Evolutionary conservation across 2,797 vertebrate species (phyloP).

Genomic region (Valencia hispanica): DNA sequence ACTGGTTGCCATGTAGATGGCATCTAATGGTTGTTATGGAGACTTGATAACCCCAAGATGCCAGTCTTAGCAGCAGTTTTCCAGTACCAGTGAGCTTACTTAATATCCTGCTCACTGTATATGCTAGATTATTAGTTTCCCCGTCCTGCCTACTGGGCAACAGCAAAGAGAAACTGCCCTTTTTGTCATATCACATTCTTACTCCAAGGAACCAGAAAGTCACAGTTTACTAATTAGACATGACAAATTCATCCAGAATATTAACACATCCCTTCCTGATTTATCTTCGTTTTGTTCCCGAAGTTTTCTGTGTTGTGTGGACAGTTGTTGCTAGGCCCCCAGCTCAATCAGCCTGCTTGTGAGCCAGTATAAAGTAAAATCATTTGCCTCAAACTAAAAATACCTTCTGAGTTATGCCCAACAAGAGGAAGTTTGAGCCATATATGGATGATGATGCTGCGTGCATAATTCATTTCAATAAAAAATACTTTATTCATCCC

Average conservation of each 20-base stretch:
- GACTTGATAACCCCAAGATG: neutral
- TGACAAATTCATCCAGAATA: neutral
- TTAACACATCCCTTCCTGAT: neutral
- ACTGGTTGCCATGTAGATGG: neutral
- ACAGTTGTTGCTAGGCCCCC: neutral
- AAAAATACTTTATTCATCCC: no score
- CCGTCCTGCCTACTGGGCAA: neutral
- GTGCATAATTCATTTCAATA: no score
- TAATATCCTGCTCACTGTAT: neutral
- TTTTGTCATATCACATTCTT: neutral
- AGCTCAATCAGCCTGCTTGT: neutral
- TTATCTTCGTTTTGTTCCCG: neutral
- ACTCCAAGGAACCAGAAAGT: neutral
- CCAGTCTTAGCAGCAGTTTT: neutral
- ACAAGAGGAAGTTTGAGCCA: neutral
- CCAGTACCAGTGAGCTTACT: neutral
- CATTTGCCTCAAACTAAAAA: neutral
- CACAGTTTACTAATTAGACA: neutral
- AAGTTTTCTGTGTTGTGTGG: neutral
- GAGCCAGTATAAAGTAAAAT: neutral
- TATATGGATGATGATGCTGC: neutral
- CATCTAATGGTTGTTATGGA: neutral
- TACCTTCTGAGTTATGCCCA: neutral
- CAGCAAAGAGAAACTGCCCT: neutral
- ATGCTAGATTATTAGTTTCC: neutral